Conservation (phyloP, 1,140 invertebrate species). For the Apis mellifera region DNA sequence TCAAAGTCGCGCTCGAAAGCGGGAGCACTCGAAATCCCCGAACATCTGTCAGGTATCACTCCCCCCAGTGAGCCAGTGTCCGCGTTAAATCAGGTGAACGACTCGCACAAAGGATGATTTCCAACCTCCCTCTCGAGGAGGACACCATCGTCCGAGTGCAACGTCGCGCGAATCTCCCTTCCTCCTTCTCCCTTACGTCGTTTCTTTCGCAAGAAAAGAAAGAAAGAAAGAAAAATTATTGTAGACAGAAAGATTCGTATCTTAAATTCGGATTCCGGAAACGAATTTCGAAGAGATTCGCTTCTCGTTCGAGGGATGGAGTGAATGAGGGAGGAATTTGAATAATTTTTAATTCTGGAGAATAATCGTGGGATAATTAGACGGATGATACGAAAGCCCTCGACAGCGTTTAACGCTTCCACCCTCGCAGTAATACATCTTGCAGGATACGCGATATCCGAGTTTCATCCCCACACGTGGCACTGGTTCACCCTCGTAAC, state of each 20-base stretch:
- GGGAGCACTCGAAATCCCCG: slow-evolving; percentile 69
- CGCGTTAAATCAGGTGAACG: slow-evolving; percentile 79
- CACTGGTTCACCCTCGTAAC: slow-evolving; percentile 42
- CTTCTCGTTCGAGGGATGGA: no score
- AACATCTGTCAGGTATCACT: slow-evolving; percentile 81
- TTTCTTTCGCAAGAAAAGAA: background rate
- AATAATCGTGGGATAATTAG: background rate
- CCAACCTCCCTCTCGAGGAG: slow-evolving; percentile 36
- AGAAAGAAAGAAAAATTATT: no score
- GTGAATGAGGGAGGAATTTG: no score
- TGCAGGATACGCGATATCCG: background rate
- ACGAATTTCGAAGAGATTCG: no score
- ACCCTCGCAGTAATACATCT: background rate
- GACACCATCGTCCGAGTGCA: slow-evolving; percentile 50
- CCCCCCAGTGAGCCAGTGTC: slow-evolving; percentile 69
- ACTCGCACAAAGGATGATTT: slow-evolving; percentile 55
- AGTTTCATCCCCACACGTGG: slow-evolving; percentile 1
- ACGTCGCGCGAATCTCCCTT: slow-evolving; percentile 46
- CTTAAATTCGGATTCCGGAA: no score
- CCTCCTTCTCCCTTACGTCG: background rate
- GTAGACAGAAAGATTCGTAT: no score
- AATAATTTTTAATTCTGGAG: background rate
- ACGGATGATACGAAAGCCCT: background rate
- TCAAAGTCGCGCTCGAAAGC: slow-evolving; percentile 69
- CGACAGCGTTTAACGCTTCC: slow-evolving; percentile 6